Conservation (phyloP, 2,797 vertebrate species). For the Malacoctenus gilli region DNA sequence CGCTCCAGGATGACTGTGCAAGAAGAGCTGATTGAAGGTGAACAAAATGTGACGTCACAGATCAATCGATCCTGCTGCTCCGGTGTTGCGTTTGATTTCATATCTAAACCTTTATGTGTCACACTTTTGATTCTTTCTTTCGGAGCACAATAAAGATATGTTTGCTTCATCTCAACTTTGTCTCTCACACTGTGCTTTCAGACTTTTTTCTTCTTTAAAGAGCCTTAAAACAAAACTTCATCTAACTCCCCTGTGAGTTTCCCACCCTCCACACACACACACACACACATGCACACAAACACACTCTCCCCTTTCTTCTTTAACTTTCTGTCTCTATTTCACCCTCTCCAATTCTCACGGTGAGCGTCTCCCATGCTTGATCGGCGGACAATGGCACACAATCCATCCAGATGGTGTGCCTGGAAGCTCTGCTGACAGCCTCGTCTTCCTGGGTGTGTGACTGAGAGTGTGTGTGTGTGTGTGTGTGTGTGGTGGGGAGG, state of each 20-base stretch:
- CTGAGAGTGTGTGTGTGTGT: slow-evolving; percentile 40
- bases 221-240: slow-evolving; percentile 3
- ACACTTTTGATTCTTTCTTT: no score
- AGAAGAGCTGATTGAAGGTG: no score
- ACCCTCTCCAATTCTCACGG: slow-evolving; percentile 72
- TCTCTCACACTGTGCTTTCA: background rate
- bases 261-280: slow-evolving; percentile 9
- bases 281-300: no score
- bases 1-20: no score
- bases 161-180: background rate
- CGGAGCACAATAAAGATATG: background rate
- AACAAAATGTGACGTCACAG: no score
- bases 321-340: slow-evolving; percentile 69
- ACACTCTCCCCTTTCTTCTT: slow-evolving; percentile 47
- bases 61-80: no score
- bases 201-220: background rate
- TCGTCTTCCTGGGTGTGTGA: slow-evolving; percentile 57
- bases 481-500: slow-evolving; percentile 4
- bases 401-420: slow-evolving; percentile 81
- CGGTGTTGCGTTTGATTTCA: no score
- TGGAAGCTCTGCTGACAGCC: slow-evolving; percentile 68
- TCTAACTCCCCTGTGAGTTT: slow-evolving; percentile 20
- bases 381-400: slow-evolving; percentile 65
- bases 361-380: slow-evolving; percentile 69
- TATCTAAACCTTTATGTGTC: no score